Conservation (phyloP, 35 echinoderm and acorn worm species). For the Apostichopus parvimensis region DNA sequence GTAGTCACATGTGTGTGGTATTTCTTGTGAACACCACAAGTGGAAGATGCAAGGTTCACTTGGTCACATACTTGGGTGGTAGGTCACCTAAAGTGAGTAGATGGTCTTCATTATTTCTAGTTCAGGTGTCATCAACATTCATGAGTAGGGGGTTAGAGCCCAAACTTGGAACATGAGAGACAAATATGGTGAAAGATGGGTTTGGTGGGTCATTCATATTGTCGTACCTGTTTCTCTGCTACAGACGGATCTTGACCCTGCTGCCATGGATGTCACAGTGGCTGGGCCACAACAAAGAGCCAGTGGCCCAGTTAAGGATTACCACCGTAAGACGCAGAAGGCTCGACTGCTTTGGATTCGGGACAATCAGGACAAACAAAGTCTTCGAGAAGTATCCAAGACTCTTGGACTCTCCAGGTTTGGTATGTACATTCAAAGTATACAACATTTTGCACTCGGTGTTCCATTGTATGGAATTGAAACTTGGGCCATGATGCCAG, state of each 20-base stretch:
- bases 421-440: constrained; percentile 11
- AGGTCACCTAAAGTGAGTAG: too few relatives aligned
- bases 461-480: constrained; percentile 9
- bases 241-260: neutral
- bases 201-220: constrained; percentile 9
- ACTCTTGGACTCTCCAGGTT: neutral
- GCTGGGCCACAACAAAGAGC: constrained; percentile 2
- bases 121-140: neutral
- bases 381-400: neutral
- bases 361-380: neutral
- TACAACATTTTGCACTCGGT: constrained; percentile 10
- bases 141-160: neutral
- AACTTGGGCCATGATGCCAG: neutral
- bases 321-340: neutral
- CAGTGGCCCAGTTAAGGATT: neutral
- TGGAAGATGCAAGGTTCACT: too few relatives aligned
- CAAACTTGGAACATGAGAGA: neutral
- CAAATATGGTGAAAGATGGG: neutral
- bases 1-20: too few relatives aligned
- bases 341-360: neutral
- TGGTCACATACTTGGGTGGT: too few relatives aligned
- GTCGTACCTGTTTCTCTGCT: neutral
- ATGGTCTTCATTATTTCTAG: neutral
- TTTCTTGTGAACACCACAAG: too few relatives aligned
- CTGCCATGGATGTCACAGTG: neutral